A percentile compares a stretch with the other conserved stretches of the same genome.
Evolutionary conservation across 2,113 vertebrate species (phyloP).

Genomic region (Paramisgurnus dabryanus): DNA sequence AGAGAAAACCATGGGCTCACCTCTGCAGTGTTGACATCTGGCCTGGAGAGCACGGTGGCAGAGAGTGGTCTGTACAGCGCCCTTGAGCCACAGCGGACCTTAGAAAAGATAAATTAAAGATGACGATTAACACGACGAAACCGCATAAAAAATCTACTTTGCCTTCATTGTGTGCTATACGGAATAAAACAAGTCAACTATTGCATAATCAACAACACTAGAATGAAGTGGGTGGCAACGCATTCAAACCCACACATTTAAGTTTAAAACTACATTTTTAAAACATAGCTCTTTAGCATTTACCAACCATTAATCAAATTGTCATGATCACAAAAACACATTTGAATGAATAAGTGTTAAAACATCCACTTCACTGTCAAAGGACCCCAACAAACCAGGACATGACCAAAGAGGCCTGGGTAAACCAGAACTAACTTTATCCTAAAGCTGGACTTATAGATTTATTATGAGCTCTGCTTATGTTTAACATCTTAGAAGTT

Average conservation of each 20-base stretch:
- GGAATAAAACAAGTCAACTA: neutral
- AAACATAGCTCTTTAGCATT: too few species aligned
- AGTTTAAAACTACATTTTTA: too few species aligned
- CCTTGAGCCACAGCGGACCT: conserved; percentile 93
- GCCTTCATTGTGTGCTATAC: neutral
- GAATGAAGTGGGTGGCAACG: neutral
- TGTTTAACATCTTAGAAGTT: neutral
- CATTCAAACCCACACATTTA: neutral
- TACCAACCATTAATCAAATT: too few species aligned
- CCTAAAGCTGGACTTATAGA: neutral
- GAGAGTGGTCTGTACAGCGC: conserved; percentile 90
- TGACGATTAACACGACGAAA: neutral
- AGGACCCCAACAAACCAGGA: neutral
- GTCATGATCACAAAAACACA: neutral
- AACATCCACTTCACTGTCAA: neutral
- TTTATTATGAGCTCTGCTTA: neutral
- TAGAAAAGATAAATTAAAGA: neutral
- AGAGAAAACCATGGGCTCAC: conserved; percentile 72
- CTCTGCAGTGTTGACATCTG: conserved; percentile 87
- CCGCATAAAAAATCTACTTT: neutral
- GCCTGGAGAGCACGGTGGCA: conserved; percentile 84
- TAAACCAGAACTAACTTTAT: neutral
- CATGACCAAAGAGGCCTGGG: neutral
- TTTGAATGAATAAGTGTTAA: neutral
- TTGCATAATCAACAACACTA: neutral